phyloP scores from a whole-genome alignment of 1,140 invertebrate species.

The Drosophila suzukii region DNA sequence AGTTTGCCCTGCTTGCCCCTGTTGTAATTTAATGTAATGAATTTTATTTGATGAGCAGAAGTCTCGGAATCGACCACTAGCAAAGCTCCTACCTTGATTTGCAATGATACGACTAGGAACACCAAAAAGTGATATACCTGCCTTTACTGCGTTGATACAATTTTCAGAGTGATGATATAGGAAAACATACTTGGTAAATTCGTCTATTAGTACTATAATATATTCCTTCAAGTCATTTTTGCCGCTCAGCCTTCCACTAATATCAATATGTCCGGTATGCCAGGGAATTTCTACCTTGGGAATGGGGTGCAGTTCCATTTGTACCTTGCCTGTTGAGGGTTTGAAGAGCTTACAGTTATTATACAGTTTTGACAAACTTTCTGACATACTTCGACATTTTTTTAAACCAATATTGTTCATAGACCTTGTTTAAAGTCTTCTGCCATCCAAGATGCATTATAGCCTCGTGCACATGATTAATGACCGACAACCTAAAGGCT shows the following conservation, averaged over 20 bases:
- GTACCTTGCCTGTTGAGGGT: neutral
- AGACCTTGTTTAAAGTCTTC: constrained; percentile 23
- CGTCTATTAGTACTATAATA: too few relatives aligned
- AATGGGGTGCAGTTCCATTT: constrained; percentile 1
- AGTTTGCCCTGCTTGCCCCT: neutral
- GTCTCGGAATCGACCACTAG: too few relatives aligned
- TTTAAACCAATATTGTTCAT: constrained; percentile 9
- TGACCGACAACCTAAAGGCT: constrained; percentile 26
- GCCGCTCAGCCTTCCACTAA: too few relatives aligned
- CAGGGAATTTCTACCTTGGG: neutral
- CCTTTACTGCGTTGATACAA: neutral
- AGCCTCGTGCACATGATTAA: too few relatives aligned
- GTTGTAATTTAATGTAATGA: too few relatives aligned
- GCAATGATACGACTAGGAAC: too few relatives aligned
- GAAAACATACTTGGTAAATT: too few relatives aligned
- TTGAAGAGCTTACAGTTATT: neutral
- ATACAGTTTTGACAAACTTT: constrained; percentile 6
- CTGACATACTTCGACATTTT: neutral
- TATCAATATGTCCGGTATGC: too few relatives aligned
- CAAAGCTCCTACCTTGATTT: too few relatives aligned
- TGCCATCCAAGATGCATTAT: constrained; percentile 28
- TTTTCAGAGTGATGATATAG: neutral
- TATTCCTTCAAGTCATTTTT: too few relatives aligned
- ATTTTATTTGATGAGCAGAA: too few relatives aligned
- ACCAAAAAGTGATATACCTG: too few relatives aligned